Evolutionary conservation across 2,888 invertebrate genomes (phyloP), one percentile per base, ranked within the genome.

Genomic region (Eurytoma californica): DNA sequence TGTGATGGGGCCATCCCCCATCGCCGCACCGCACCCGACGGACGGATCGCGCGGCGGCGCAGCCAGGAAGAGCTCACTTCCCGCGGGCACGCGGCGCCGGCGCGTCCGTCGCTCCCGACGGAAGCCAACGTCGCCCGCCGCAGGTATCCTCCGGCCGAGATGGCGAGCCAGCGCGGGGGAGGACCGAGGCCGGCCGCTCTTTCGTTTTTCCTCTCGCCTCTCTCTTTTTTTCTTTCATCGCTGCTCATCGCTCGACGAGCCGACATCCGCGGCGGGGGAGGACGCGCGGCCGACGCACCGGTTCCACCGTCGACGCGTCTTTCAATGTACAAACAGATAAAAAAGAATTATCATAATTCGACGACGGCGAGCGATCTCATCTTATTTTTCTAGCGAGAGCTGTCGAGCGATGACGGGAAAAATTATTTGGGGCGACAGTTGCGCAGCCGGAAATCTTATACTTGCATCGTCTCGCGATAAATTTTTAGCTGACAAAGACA

Each of bases 1-100:
- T 86, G 84, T 86, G 84, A 20, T 12, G 24, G 16, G 9, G 61
- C 18, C 16, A n/a, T n/a, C 12, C 24, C 28, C 18, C 18, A 58
- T 51, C 39, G 24, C 20, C 28, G 61, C 61, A 30, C 28, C 61
- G 60, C 24, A 24, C 24, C 60, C 2, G 61, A 61, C 28, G 61
- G 28, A 67, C 18, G 39, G 24, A 24, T 24, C 39, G 57, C 13
- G 24, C 20, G n/a, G 61, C 28, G 61, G 16, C 18, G 60, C 18
- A 24, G 7, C 28, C 13, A 13, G 61, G 61, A 61, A n/a, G 39
- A 61, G n/a, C 39, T 61, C 28, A 20, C 18, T 20, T 51, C 39
- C 51, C 20, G 30, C 39, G 28, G 30, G 39, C 28, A 28, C 28
- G 61, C 61, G 61, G 28, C 61, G 61, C 28, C 61, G 24, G 24